A percentile compares a stretch with the other conserved stretches of the same genome.
phyloP scores from a whole-genome alignment of 2,113 vertebrate species.

The Chaenogobius annularis region DNA sequence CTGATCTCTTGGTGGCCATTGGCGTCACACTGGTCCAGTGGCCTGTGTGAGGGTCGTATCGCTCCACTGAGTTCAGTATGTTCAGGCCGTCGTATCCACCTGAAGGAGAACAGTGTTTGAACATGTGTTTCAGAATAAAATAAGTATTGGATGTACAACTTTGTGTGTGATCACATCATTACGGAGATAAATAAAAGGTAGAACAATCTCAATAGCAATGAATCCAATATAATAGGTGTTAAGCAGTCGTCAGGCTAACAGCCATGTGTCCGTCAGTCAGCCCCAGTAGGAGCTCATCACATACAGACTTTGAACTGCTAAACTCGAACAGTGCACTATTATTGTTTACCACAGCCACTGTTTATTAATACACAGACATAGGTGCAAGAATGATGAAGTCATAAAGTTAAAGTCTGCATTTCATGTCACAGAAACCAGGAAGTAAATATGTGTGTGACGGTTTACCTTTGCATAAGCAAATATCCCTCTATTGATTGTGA shows the following conservation, averaged over 20 bases:
- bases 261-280: too few relatives aligned
- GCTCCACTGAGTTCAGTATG: conserved; percentile 96
- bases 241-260: too few relatives aligned
- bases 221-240: too few relatives aligned
- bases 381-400: neutral
- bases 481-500: neutral
- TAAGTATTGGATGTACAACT: neutral
- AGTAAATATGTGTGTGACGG: neutral
- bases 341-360: too few relatives aligned
- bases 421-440: neutral
- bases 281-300: too few relatives aligned
- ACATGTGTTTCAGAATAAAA: neutral
- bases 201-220: neutral
- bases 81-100: conserved; percentile 97
- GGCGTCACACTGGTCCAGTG: conserved; percentile 98
- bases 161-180: neutral
- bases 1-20: conserved; percentile 97
- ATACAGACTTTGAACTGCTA: too few relatives aligned
- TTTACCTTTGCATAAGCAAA: neutral
- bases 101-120: conserved; percentile 57
- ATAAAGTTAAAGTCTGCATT: neutral
- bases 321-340: too few relatives aligned
- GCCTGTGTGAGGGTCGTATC: conserved; percentile 96
- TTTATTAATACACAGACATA: neutral
- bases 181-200: too few relatives aligned